Evolutionary conservation across 2,113 vertebrate species (phyloP), one percentile per base, ranked within the genome.

Genomic region (Mandrillus leucophaeus): DNA sequence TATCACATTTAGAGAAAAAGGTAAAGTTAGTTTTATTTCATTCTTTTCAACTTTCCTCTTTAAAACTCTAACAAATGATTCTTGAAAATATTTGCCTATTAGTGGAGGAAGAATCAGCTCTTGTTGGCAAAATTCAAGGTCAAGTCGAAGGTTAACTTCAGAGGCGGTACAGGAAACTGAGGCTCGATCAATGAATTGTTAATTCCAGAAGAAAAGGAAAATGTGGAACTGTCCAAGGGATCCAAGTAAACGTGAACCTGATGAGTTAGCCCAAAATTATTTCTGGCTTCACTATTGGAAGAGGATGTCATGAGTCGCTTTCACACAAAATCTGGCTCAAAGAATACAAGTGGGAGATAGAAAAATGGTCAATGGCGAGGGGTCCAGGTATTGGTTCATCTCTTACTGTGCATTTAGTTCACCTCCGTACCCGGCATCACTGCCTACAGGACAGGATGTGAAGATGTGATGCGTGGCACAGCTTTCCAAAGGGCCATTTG

Each of bases 401-500:
- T 8, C 40, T 13, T 12, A 13, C 30, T 14, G 43, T 25, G 23
- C 18, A 1, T 66, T 17, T 30, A 68, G 32, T 0, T 79, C 40
- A 61, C 4, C 6, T 32, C 32, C 16, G 32, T 22, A 8, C 9
- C 12, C 5, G 0, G 12, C n/a, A 8, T 20, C 14, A n/a, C 32
- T 40, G 16, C 6, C 82, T 35, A 4, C 81, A 25, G 12, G 8
- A 2, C 0, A 35, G 30, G 61, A 23, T 2, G 8, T 12, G 16
- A 59, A 11, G 27, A 12, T 16, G 85, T 79, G 70, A 43, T 8
- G 1, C 0, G 0, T 0, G 27, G 20, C 0, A 0, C 0, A 8
- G 52, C 78, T 32, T 8, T 22, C 16, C 9, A 2, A 16, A 30
- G 89, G 45, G 43, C 81, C 3, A 1, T 18, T 4, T 43, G 13